Percentiles rank a stretch among this genome's conserved stretches.
phyloP scores from a whole-genome alignment of 2,113 vertebrate genomes.

The Ailurus styani region DNA sequence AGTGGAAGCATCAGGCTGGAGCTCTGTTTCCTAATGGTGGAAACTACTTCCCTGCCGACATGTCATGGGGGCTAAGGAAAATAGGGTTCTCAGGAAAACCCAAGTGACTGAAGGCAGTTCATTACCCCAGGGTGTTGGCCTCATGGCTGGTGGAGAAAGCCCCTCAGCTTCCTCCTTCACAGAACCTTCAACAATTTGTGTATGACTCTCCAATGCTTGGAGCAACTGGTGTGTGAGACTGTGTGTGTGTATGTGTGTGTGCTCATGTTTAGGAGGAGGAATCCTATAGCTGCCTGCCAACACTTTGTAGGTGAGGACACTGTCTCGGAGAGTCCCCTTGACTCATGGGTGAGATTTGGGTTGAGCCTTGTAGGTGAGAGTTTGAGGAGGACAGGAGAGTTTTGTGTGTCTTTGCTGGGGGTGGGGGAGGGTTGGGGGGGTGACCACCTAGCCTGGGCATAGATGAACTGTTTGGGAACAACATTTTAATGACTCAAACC shows the following conservation, averaged over 20 bases:
- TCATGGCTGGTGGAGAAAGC: neutral
- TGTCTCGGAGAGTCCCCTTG: neutral
- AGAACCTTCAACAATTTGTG: neutral
- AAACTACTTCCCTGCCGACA: neutral
- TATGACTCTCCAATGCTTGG: too few relatives aligned
- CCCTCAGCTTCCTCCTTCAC: rapidly evolving
- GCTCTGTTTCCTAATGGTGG: neutral
- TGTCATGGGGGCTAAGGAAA: rapidly evolving
- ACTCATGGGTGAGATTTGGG: neutral
- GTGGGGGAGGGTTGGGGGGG: rapidly evolving
- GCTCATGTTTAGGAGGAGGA: neutral
- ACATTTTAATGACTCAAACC: neutral
- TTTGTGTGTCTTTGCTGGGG: neutral
- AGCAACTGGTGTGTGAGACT: neutral
- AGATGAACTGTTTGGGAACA: neutral
- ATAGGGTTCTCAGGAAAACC: neutral
- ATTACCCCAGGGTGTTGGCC: neutral
- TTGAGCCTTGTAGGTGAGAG: neutral
- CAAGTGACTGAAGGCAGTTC: neutral
- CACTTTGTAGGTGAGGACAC: neutral
- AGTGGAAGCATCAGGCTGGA: neutral
- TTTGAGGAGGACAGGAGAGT: neutral
- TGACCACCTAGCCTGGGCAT: neutral
- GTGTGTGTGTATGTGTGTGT: neutral
- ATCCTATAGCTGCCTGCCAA: neutral